Conservation (phyloP, 2,888 invertebrate genomes). For the Allophyes oxyacanthae region DNA sequence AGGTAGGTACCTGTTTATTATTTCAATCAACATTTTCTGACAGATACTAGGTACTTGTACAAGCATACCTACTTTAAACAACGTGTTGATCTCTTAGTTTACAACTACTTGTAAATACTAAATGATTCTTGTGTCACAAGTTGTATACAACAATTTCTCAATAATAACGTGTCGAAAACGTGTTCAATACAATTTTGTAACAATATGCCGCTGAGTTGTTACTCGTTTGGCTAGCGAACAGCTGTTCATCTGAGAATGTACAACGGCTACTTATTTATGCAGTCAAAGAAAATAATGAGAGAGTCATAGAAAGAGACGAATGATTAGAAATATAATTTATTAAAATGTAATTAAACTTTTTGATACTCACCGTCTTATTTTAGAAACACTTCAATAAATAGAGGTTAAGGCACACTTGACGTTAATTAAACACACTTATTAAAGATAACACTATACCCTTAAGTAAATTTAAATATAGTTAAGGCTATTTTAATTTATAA, state of each 20-base stretch:
- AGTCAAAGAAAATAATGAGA: constrained; percentile 33
- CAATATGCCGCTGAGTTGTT: constrained; percentile 17
- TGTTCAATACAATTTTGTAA: constrained; percentile 30
- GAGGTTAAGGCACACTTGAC: constrained; percentile 69
- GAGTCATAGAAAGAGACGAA: constrained; percentile 39
- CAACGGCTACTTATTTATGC: constrained; percentile 18
- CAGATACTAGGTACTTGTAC: too few relatives aligned
- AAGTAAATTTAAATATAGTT: constrained; percentile 53
- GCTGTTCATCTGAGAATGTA: constrained; percentile 52
- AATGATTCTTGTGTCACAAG: too few relatives aligned
- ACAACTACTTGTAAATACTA: too few relatives aligned
- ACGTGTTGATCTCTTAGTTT: too few relatives aligned
- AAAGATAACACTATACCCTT: constrained; percentile 59
- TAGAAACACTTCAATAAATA: constrained; percentile 64
- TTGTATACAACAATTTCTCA: neutral
- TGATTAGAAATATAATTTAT: too few relatives aligned
- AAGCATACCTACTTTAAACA: too few relatives aligned
- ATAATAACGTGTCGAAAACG: constrained; percentile 8
- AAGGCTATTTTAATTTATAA: constrained; percentile 66
- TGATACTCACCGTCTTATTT: constrained; percentile 76
- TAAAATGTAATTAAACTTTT: constrained; percentile 52
- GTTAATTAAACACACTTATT: constrained; percentile 67
- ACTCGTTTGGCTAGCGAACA: constrained; percentile 48
- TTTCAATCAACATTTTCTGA: too few relatives aligned
- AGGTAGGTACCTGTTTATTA: too few relatives aligned